Percentiles rank a stretch among this genome's conserved stretches.
These are phyloP conservation scores for Lamellibrachia luymesi DNA, from an alignment of 1,140 invertebrate genomes.

Conservation along the genomic window DNA sequence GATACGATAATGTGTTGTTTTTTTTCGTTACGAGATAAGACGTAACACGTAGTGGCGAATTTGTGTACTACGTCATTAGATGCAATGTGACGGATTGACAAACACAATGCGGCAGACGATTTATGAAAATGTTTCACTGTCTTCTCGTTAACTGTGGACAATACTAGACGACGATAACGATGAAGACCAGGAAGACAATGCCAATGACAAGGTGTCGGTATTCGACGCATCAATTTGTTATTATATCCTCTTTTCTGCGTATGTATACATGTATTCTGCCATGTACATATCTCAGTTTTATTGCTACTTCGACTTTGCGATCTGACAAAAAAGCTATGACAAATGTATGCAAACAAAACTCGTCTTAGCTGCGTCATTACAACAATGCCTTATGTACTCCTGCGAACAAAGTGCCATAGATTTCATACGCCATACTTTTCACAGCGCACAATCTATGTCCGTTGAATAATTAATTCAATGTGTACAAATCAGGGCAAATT, in stretches of 20 bases:
- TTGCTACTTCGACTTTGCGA: background rate
- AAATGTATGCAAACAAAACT: background rate
- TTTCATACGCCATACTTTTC: background rate
- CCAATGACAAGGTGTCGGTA: background rate
- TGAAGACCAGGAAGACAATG: background rate
- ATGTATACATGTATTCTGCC: too few species aligned
- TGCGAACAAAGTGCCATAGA: background rate
- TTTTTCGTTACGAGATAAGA: too few species aligned
- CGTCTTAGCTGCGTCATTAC: too few species aligned
- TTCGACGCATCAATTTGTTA: background rate
- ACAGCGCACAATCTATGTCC: background rate
- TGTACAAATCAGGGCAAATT: constrained; percentile 5
- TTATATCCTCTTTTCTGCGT: too few species aligned
- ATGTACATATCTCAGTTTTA: background rate
- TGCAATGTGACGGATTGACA: too few species aligned
- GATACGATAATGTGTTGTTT: too few species aligned
- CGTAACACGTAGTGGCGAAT: too few species aligned
- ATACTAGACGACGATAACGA: background rate
- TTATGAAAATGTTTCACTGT: too few species aligned
- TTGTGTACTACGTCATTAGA: too few species aligned
- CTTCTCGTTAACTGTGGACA: too few species aligned
- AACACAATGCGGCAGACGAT: too few species aligned
- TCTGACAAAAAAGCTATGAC: background rate
- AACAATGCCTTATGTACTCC: background rate
- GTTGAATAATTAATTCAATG: background rate